These are phyloP conservation scores for Eudyptes chrysolophus DNA, from an alignment of 2,113 vertebrate genomes.

Conservation along the genomic window DNA sequence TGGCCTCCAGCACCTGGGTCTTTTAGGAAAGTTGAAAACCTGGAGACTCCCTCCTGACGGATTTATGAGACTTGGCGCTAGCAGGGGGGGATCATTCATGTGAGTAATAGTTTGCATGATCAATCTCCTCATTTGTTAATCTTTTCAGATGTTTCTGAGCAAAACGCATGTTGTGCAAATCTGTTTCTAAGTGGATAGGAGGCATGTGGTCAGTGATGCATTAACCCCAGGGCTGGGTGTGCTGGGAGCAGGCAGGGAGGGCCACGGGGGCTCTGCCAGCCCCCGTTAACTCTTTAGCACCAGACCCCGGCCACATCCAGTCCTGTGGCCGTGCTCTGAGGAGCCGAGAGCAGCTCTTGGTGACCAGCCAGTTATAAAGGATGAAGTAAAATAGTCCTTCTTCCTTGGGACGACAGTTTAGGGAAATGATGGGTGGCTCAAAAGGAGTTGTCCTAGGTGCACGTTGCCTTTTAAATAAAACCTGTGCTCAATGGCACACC, in stretches of 20 bases:
- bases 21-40: background rate
- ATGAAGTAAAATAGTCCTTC: background rate
- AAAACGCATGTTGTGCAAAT: background rate
- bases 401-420: background rate
- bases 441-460: background rate
- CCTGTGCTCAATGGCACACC: background rate
- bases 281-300: background rate
- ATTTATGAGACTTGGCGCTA: background rate
- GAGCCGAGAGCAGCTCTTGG: background rate
- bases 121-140: background rate
- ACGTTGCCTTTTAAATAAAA: background rate
- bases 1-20: background rate
- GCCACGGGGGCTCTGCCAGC: background rate
- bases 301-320: background rate
- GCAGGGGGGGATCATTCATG: background rate
- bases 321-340: too few species aligned
- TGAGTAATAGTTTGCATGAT: background rate
- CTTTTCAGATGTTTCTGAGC: slow-evolving; percentile 14
- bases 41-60: background rate
- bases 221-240: background rate
- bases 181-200: slow-evolving; percentile 12
- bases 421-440: background rate
- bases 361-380: background rate
- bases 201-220: background rate
- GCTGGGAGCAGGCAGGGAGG: background rate